Conservation (phyloP, 2,113 vertebrate genomes). For the Tyto alba region DNA sequence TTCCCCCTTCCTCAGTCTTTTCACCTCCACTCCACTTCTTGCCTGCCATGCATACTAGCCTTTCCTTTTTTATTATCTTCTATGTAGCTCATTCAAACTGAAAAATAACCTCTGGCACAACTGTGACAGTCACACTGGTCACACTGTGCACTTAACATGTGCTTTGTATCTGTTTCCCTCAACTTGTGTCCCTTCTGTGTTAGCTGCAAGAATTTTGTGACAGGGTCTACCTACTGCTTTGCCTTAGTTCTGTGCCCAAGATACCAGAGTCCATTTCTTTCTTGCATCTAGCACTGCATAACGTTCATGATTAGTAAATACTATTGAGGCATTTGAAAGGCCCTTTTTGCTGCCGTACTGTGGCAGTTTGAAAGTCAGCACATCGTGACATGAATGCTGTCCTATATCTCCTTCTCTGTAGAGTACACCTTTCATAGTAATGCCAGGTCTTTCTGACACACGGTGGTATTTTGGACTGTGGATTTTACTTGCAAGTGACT, state of each 20-base stretch:
- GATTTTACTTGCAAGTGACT: not conserved
- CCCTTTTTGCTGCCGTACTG: not conserved
- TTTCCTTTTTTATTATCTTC: not conserved
- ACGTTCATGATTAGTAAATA: not conserved
- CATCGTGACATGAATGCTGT: not conserved
- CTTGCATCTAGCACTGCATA: not conserved
- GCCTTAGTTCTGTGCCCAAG: not conserved
- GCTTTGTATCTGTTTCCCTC: not conserved
- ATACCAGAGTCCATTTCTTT: not conserved
- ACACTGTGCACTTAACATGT: not conserved
- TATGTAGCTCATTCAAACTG: not conserved
- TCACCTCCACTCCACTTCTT: not conserved
- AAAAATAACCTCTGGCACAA: not conserved
- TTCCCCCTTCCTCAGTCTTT: not conserved
- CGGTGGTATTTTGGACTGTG: not conserved
- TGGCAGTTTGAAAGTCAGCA: not conserved
- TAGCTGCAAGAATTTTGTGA: not conserved
- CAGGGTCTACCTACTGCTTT: not conserved
- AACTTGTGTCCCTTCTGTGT: not conserved
- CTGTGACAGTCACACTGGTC: not conserved
- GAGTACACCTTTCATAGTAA: not conserved
- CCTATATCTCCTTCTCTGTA: not conserved
- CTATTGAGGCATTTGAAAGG: not conserved
- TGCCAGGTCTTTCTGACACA: not conserved
- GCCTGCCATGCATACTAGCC: not conserved